A percentile compares a stretch with the other conserved stretches of the same genome.
These are phyloP conservation scores for Mesochorus sp. DNA, from an alignment of 2,888 invertebrate genomes.

Conservation along the genomic window DNA sequence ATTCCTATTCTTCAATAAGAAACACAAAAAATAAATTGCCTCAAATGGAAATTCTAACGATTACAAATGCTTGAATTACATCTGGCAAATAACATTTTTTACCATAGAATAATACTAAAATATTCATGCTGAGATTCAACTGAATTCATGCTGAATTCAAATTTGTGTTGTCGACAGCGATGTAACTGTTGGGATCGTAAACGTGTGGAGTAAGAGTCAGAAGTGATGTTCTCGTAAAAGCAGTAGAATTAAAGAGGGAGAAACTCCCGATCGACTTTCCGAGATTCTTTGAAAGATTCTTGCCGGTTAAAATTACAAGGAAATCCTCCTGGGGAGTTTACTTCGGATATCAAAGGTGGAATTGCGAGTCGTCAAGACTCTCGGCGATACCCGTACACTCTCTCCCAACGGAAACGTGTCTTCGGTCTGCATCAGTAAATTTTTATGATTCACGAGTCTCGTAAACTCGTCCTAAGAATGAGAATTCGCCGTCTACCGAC, in stretches of 20 bases:
- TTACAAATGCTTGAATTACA: too few species aligned
- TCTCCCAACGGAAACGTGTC: neutral
- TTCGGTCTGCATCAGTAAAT: neutral
- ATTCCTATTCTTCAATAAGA: too few species aligned
- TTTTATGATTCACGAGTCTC: conserved; percentile 20
- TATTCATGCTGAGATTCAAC: too few species aligned
- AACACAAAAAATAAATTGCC: too few species aligned
- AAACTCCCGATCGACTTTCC: neutral
- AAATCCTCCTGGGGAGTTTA: neutral
- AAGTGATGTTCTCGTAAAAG: neutral
- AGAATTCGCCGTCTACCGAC: neutral
- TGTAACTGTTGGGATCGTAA: neutral
- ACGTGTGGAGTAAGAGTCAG: neutral
- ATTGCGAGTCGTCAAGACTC: neutral
- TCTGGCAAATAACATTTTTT: too few species aligned
- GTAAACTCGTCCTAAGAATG: neutral
- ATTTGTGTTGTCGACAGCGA: too few species aligned
- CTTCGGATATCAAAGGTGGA: neutral
- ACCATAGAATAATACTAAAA: too few species aligned
- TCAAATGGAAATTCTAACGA: too few species aligned
- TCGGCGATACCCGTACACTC: neutral
- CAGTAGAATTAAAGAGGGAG: conserved; percentile 5
- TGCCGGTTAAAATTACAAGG: conserved; percentile 4
- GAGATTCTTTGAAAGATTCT: neutral
- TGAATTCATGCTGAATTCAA: too few species aligned